phyloP scores from a whole-genome alignment of 2,888 invertebrate genomes.

The Colletes collaris region DNA sequence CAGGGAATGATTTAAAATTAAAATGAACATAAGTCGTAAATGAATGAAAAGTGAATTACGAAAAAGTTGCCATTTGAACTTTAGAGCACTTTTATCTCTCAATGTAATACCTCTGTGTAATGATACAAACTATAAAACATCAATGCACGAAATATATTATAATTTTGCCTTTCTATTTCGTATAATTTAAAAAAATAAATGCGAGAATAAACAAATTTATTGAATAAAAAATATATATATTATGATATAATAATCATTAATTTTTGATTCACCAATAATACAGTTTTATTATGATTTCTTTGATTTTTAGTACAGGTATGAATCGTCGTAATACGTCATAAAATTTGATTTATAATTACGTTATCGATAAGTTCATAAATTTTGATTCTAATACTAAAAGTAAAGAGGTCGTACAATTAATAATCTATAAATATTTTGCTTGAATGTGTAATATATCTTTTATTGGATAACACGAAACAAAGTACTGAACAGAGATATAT shows the following conservation, averaged over 20 bases:
- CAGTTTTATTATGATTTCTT: slow-evolving; percentile 31
- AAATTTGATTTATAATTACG: slow-evolving; percentile 19
- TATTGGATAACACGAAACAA: slow-evolving; percentile 67
- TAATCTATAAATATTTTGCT: slow-evolving; percentile 53
- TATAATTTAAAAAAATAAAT: slow-evolving; percentile 8
- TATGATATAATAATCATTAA: slow-evolving; percentile 18
- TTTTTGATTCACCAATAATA: slow-evolving; percentile 32
- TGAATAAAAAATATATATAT: slow-evolving; percentile 7
- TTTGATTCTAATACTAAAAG: slow-evolving; percentile 27
- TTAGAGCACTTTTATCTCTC: background rate
- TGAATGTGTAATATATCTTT: slow-evolving; percentile 62
- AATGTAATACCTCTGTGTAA: slow-evolving; percentile 16
- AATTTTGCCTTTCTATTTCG: background rate
- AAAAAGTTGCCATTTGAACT: background rate
- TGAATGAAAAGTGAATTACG: slow-evolving; percentile 1
- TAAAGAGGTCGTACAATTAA: slow-evolving; percentile 46
- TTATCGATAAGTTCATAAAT: slow-evolving; percentile 27
- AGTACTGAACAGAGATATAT: slow-evolving; percentile 55
- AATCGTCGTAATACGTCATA: slow-evolving; percentile 17
- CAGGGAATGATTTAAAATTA: slow-evolving; percentile 20
- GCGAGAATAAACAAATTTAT: slow-evolving; percentile 2
- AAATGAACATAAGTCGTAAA: slow-evolving; percentile 11
- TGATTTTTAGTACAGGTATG: slow-evolving; percentile 22
- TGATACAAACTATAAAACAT: slow-evolving; percentile 8
- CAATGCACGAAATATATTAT: slow-evolving; percentile 23